Conservation (phyloP, 2,113 vertebrate genomes). For the Sminthopsis crassicaudata region DNA sequence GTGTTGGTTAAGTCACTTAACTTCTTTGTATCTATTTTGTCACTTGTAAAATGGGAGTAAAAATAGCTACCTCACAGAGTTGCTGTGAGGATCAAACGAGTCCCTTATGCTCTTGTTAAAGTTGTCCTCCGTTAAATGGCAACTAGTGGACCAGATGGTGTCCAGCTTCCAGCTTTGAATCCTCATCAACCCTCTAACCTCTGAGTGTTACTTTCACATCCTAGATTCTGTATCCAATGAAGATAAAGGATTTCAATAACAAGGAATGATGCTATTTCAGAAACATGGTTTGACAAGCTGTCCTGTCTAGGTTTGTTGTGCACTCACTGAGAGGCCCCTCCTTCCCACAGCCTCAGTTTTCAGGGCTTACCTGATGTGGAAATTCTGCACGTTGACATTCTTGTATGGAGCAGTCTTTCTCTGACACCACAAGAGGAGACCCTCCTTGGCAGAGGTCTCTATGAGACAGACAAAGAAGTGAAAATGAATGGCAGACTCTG, state of each 20-base stretch:
- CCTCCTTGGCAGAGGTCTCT: conserved; percentile 98
- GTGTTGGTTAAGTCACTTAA: not conserved
- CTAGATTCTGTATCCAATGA: not conserved
- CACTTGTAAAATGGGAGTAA: not conserved
- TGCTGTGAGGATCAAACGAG: not conserved
- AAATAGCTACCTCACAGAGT: not conserved
- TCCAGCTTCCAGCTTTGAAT: not conserved
- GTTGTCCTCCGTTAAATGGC: not conserved
- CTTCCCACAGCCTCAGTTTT: rapidly evolving
- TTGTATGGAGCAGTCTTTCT: conserved; percentile 97
- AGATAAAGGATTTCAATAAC: not conserved
- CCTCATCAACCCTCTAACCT: not conserved
- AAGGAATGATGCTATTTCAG: not conserved
- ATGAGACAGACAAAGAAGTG: conserved; percentile 16
- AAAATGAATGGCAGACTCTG: rapidly evolving
- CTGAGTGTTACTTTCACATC: not conserved
- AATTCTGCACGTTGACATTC: conserved; percentile 98
- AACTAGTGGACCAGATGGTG: not conserved
- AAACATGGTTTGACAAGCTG: not conserved
- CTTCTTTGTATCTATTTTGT: not conserved
- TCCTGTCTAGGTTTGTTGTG: not conserved
- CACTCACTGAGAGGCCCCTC: not conserved
- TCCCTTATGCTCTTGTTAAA: not conserved
- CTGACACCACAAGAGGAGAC: conserved; percentile 96
- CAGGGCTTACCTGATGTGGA: conserved; percentile 92